phyloP scores from a whole-genome alignment of 2,797 vertebrate genomes.

The Sandelia bainsii region DNA sequence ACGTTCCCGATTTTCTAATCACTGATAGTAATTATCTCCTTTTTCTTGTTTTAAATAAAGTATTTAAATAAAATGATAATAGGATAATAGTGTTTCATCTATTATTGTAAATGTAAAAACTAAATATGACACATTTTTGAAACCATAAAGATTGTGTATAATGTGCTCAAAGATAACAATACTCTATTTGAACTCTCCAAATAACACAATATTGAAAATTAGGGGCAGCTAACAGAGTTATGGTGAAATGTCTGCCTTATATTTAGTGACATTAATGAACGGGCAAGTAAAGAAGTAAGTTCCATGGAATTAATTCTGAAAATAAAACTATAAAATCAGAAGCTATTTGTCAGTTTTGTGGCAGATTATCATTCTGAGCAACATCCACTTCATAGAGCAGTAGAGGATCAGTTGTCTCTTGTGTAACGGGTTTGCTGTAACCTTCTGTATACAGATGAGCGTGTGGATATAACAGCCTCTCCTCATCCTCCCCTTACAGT shows the following conservation, averaged over 20 bases:
- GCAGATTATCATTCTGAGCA: not conserved
- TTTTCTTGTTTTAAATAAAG: not conserved
- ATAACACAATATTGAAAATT: not conserved
- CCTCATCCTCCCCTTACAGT: conserved; percentile 46
- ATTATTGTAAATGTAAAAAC: too few relatives aligned
- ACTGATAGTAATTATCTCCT: not conserved
- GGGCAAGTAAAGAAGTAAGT: not conserved
- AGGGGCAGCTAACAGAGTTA: not conserved
- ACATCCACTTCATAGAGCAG: not conserved
- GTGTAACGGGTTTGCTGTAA: conserved; percentile 44
- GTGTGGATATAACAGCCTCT: conserved; percentile 32
- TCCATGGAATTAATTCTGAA: not conserved
- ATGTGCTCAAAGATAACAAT: not conserved
- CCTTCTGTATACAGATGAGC: conserved; percentile 52
- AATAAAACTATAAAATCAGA: not conserved
- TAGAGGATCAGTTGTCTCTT: not conserved
- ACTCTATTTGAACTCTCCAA: not conserved
- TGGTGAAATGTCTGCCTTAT: not conserved
- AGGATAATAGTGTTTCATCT: too few relatives aligned
- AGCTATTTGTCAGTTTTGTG: not conserved
- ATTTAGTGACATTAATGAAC: not conserved
- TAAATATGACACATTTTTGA: not conserved
- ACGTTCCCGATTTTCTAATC: not conserved
- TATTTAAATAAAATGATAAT: too few relatives aligned
- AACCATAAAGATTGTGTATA: not conserved